phyloP scores from a whole-genome alignment of 1,140 invertebrate genomes.

The Helicoverpa armigera region DNA sequence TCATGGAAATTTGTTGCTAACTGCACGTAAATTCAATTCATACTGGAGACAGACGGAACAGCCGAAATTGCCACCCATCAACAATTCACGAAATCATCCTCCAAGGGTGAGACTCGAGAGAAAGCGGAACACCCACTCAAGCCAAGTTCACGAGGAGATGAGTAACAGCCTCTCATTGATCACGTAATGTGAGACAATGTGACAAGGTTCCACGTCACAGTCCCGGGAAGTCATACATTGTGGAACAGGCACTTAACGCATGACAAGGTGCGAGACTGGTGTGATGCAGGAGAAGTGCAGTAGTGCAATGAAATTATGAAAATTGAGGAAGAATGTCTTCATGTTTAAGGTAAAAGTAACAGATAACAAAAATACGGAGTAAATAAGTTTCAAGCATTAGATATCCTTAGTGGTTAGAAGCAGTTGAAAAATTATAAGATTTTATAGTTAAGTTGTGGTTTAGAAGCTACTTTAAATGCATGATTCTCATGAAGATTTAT shows the following conservation, averaged over 20 bases:
- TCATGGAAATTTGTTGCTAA: too few relatives aligned
- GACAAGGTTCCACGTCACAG: slow-evolving; percentile 15
- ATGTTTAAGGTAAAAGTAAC: too few relatives aligned
- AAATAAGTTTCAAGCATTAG: too few relatives aligned
- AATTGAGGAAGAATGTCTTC: background rate
- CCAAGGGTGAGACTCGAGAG: background rate
- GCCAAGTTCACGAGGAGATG: background rate
- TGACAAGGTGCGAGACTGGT: background rate
- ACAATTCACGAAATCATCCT: background rate
- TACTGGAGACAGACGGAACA: too few relatives aligned
- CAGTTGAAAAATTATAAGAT: background rate
- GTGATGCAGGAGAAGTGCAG: background rate
- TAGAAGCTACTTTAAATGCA: too few relatives aligned
- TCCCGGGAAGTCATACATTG: slow-evolving; percentile 25
- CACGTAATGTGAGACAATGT: background rate
- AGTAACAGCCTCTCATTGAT: background rate
- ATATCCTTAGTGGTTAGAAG: background rate
- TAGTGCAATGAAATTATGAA: background rate
- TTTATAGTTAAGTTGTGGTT: background rate
- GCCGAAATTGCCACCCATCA: too few relatives aligned
- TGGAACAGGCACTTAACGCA: background rate
- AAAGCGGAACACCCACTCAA: background rate
- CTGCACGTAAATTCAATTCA: too few relatives aligned
- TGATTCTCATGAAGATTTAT: too few relatives aligned
- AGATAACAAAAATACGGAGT: too few relatives aligned